Conservation (phyloP, 2,113 vertebrate genomes). For the Smithornis capensis region DNA sequence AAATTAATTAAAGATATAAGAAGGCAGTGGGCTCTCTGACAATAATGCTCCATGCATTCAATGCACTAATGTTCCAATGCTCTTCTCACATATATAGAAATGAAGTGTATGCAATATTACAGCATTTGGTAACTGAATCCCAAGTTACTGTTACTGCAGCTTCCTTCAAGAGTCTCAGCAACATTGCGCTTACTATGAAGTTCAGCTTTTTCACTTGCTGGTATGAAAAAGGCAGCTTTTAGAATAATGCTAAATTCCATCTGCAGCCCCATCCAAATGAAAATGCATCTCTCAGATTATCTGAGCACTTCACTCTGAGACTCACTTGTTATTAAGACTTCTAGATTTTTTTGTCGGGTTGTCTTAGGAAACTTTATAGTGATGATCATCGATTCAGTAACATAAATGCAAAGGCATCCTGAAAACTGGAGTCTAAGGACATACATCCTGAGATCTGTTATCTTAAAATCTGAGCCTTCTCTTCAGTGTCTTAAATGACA, state of each 20-base stretch:
- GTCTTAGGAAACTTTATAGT: not conserved
- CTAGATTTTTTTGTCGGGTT: not conserved
- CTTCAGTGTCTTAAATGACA: not conserved
- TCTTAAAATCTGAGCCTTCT: not conserved
- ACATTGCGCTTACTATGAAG: not conserved
- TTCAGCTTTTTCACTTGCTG: not conserved
- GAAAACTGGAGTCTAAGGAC: not conserved
- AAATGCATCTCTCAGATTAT: not conserved
- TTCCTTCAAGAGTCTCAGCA: not conserved
- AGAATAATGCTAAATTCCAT: not conserved
- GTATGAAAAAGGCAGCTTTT: not conserved
- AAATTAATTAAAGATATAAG: not conserved
- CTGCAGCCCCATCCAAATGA: not conserved
- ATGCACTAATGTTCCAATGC: too few species aligned
- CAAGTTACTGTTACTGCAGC: not conserved
- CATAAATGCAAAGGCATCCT: not conserved
- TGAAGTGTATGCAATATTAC: not conserved
- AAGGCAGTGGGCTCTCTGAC: not conserved
- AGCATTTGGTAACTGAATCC: not conserved
- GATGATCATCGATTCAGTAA: not conserved
- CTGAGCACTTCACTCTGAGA: not conserved
- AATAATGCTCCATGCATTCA: not conserved
- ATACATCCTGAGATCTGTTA: not conserved
- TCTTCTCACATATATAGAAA: not conserved
- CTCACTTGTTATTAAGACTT: not conserved